Evolutionary conservation across 2,888 invertebrate genomes (phyloP).

Genomic region (Ernsta delagoae): DNA sequence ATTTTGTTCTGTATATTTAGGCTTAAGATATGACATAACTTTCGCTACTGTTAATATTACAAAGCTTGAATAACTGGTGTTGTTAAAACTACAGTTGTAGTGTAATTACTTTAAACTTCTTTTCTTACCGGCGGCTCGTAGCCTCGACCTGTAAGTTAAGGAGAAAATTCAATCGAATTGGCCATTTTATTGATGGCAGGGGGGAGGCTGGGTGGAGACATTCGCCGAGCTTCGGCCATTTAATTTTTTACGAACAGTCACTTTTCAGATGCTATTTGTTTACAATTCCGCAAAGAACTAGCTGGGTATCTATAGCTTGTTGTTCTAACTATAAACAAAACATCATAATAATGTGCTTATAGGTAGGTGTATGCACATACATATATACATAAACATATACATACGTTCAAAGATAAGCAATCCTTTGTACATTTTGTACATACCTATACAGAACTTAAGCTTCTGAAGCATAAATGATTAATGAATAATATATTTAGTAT

Average conservation of each 20-base stretch:
- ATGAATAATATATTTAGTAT: background rate
- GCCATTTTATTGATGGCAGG: conserved; percentile 85
- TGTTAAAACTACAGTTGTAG: conserved; percentile 75
- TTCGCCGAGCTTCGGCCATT: conserved; percentile 76
- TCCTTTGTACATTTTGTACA: conserved; percentile 27
- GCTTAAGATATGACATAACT: conserved; percentile 81
- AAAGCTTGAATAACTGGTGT: conserved; percentile 61
- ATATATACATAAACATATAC: conserved; percentile 24
- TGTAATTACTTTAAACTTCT: conserved; percentile 71
- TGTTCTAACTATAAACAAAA: conserved; percentile 45
- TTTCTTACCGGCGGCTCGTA: conserved; percentile 81
- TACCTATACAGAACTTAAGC: background rate
- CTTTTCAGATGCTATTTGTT: conserved; percentile 60
- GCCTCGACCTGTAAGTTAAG: conserved; percentile 74
- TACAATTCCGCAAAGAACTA: conserved; percentile 54
- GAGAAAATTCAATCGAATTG: conserved; percentile 84
- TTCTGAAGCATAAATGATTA: conserved; percentile 10
- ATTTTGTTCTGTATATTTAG: conserved; percentile 65
- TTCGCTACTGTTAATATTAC: conserved; percentile 65
- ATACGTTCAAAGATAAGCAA: conserved; percentile 22
- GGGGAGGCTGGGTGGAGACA: conserved; percentile 81
- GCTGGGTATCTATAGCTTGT: conserved; percentile 41
- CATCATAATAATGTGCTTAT: conserved; percentile 31
- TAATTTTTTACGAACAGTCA: conserved; percentile 60
- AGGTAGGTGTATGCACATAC: background rate